Evolutionary conservation across 2,113 vertebrate species (phyloP).

Genomic region (Canis aureus): DNA sequence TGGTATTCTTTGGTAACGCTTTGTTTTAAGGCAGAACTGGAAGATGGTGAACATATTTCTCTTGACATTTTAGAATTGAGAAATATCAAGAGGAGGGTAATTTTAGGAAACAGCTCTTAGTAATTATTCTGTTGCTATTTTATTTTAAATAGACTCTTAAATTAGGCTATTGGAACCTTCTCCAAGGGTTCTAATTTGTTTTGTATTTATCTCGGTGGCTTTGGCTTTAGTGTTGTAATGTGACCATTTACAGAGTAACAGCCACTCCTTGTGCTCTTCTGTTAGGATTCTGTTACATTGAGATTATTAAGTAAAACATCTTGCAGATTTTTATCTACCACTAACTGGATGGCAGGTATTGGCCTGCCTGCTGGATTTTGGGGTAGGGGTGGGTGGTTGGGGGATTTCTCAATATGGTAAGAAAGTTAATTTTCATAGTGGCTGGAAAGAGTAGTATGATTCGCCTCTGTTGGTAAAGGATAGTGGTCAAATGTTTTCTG

Average conservation of each 20-base stretch:
- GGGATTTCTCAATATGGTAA: background rate
- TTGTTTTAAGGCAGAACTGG: background rate
- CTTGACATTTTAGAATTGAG: slow-evolving; percentile 52
- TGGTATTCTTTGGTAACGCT: background rate
- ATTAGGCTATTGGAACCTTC: background rate
- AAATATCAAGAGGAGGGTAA: slow-evolving; percentile 17
- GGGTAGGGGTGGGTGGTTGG: background rate
- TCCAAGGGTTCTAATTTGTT: slow-evolving; percentile 21
- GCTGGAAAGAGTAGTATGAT: background rate
- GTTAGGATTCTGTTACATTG: accelerated
- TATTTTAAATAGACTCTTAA: slow-evolving; percentile 28
- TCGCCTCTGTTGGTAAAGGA: background rate
- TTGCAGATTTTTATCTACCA: background rate
- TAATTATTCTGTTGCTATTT: slow-evolving; percentile 49
- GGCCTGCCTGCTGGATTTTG: background rate
- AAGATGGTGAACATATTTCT: background rate
- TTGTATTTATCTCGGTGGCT: slow-evolving; percentile 24
- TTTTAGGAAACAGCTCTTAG: slow-evolving; percentile 40
- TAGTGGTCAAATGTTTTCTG: background rate
- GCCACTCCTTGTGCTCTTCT: background rate
- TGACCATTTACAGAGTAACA: background rate
- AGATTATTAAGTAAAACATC: background rate
- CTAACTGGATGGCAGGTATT: accelerated
- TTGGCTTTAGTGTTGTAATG: background rate
- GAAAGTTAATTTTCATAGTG: background rate